Conservation (phyloP, 35 echinoderm and acorn worm genomes). For the Ophiothrix spiculata region DNA sequence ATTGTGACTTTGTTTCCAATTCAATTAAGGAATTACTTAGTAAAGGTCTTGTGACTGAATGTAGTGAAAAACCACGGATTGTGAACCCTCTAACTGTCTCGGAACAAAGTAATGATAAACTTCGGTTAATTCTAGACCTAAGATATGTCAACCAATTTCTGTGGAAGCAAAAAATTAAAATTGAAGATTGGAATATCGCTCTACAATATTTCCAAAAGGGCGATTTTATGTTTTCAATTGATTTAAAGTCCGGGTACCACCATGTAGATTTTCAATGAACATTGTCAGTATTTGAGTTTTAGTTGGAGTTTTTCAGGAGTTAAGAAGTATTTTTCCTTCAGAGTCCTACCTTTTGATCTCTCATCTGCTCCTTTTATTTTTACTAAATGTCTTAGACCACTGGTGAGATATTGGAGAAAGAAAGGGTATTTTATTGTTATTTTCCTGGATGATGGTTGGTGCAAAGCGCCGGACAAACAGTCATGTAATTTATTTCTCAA, state of each 20-base stretch:
- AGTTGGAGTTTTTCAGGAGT: slow-evolving; percentile 30
- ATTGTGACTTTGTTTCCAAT: slow-evolving; percentile 22
- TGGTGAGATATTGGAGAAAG: slow-evolving; percentile 40
- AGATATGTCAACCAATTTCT: slow-evolving; percentile 38
- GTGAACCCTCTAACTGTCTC: slow-evolving; percentile 33
- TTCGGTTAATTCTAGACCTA: slow-evolving; percentile 40
- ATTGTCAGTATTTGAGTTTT: slow-evolving; percentile 32
- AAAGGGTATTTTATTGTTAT: slow-evolving; percentile 36
- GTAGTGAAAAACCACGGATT: background rate
- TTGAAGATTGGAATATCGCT: slow-evolving; percentile 29
- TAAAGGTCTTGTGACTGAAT: background rate
- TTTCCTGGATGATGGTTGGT: slow-evolving; percentile 37
- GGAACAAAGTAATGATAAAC: slow-evolving; percentile 28
- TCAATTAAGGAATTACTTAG: slow-evolving; percentile 6
- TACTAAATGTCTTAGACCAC: slow-evolving; percentile 25
- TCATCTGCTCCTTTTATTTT: slow-evolving; percentile 26
- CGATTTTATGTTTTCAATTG: slow-evolving; percentile 49
- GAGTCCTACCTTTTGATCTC: slow-evolving; percentile 18
- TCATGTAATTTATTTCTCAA: background rate
- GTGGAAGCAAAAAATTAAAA: slow-evolving; percentile 33
- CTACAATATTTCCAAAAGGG: slow-evolving; percentile 28
- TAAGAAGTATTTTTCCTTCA: slow-evolving; percentile 27
- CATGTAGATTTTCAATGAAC: slow-evolving; percentile 33
- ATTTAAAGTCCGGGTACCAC: slow-evolving; percentile 46
- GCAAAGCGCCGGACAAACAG: background rate